Conservation (phyloP, 2,888 invertebrate species). For the Lasius fuliginosus region DNA sequence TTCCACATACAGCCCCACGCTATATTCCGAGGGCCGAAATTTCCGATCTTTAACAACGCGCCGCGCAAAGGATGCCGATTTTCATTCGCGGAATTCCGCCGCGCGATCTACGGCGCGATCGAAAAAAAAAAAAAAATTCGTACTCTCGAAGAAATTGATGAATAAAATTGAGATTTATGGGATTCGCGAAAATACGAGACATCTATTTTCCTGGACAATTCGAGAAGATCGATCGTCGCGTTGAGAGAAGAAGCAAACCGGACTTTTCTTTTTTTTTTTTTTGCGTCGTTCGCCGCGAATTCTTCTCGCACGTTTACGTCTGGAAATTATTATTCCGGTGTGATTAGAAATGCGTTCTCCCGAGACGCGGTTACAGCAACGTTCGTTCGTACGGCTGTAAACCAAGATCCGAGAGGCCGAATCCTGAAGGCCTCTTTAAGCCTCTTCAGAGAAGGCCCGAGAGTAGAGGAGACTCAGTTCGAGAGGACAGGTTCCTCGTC, state of each 20-base stretch:
- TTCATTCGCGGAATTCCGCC: neutral
- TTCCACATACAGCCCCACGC: constrained; percentile 65
- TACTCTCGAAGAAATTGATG: neutral
- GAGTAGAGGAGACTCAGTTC: constrained; percentile 44
- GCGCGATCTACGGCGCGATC: neutral
- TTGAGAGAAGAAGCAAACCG: neutral
- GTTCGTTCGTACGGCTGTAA: constrained; percentile 29
- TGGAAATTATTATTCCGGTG: constrained; percentile 21
- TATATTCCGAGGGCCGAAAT: constrained; percentile 52
- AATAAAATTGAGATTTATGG: neutral
- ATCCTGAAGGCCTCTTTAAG: constrained; percentile 47
- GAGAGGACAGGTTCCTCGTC: constrained; percentile 55
- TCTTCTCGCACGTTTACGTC: neutral
- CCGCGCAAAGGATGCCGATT: constrained; percentile 31
- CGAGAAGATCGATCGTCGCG: neutral
- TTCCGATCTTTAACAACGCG: constrained; percentile 43
- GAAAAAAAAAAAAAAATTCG: neutral
- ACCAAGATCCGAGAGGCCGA: constrained; percentile 46
- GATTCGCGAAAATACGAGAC: neutral
- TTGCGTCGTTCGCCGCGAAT: neutral
- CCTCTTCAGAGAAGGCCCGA: constrained; percentile 46
- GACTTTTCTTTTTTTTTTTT: neutral
- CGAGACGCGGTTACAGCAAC: constrained; percentile 35
- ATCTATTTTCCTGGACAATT: neutral
- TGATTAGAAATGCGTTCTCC: constrained; percentile 39